These are phyloP conservation scores for Osmoderma eremita DNA, from an alignment of 2,888 invertebrate genomes.

Conservation along the genomic window DNA sequence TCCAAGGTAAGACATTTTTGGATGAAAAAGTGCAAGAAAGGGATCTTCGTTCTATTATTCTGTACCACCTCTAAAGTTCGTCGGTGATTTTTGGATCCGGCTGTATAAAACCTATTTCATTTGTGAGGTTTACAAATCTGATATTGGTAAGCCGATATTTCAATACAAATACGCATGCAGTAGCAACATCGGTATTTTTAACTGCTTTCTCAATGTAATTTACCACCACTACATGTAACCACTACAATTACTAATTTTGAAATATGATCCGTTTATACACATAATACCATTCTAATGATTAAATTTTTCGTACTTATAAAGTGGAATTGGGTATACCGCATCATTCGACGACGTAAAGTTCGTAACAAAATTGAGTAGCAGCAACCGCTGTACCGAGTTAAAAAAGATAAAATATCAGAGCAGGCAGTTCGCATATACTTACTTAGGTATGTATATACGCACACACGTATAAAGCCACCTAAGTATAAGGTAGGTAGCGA, in stretches of 20 bases:
- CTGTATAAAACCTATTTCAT: no score
- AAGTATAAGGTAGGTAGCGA: slow-evolving; percentile 18
- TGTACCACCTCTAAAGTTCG: no score
- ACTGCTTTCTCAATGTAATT: no score
- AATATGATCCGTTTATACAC: slow-evolving; percentile 4
- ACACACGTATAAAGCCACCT: neutral
- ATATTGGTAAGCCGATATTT: no score
- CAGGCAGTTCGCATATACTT: slow-evolving; percentile 14
- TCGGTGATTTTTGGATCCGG: no score
- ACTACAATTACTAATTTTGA: neutral
- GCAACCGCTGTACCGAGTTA: slow-evolving; percentile 5
- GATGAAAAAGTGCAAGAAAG: no score
- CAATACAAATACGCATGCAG: no score
- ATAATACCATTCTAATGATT: slow-evolving; percentile 3
- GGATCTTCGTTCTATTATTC: no score
- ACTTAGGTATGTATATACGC: neutral
- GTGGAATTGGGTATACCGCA: slow-evolving; percentile 25
- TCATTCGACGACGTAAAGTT: slow-evolving; percentile 12
- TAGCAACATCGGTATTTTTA: no score
- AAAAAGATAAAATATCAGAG: slow-evolving; percentile 20
- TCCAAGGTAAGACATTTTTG: no score
- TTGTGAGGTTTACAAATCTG: no score
- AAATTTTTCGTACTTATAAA: slow-evolving; percentile 10
- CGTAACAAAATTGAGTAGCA: slow-evolving; percentile 24
- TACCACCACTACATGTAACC: no score